phyloP scores from a whole-genome alignment of 2,113 vertebrate species.

The Macroglossus sobrinus region DNA sequence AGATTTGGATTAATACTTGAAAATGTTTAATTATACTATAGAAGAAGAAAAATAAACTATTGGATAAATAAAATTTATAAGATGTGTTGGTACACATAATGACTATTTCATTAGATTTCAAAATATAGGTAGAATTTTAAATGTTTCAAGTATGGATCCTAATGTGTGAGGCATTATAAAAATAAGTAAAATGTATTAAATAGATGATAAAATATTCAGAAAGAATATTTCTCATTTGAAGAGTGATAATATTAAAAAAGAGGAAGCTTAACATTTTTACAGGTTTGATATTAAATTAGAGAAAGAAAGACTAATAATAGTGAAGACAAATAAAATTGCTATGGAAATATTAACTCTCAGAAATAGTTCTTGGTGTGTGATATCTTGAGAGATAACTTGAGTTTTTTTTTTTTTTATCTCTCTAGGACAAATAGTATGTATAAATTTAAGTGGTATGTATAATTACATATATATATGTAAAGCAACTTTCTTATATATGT shows the following conservation, averaged over 20 bases:
- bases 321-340: background rate
- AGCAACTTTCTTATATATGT: background rate
- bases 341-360: background rate
- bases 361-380: background rate
- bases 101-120: background rate
- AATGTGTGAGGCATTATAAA: background rate
- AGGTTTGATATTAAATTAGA: background rate
- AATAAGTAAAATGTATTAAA: background rate
- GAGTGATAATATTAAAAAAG: background rate
- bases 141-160: background rate
- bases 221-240: background rate
- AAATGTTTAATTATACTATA: background rate
- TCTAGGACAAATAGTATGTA: background rate
- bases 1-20: background rate
- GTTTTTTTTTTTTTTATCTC: background rate
- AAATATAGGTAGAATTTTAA: background rate
- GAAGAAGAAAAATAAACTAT: background rate
- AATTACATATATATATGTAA: background rate
- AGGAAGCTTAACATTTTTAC: background rate
- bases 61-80: background rate
- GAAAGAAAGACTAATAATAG: background rate
- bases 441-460: background rate
- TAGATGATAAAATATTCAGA: background rate
- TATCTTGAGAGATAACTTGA: background rate
- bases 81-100: background rate